Percentiles rank a stretch among this genome's conserved stretches.
These are phyloP conservation scores for Micromesistius poutassou DNA, from an alignment of 2,797 vertebrate genomes.

Conservation along the genomic window DNA sequence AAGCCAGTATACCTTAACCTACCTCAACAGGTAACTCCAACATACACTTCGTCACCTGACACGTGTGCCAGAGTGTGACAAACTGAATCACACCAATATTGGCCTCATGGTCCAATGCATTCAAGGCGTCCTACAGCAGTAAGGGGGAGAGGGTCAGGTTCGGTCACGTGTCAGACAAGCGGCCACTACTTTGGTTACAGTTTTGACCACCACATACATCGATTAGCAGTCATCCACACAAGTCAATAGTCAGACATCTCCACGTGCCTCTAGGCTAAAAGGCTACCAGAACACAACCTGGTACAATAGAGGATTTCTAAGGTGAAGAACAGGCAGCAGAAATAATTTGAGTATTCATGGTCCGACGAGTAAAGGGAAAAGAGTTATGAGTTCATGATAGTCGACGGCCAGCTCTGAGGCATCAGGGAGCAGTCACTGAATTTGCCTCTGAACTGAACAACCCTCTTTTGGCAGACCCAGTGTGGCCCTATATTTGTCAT, in stretches of 20 bases:
- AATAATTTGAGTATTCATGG: not conserved
- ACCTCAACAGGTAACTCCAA: not conserved
- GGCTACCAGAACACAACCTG: not conserved
- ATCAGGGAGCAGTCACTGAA: not conserved
- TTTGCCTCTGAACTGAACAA: not conserved
- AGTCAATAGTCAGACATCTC: not conserved
- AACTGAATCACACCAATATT: not conserved
- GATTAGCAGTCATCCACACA: not conserved
- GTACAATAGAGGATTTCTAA: not conserved
- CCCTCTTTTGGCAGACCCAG: not conserved
- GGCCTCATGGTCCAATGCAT: not conserved
- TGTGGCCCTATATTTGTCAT: not conserved
- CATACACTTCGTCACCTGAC: not conserved
- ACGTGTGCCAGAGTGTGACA: not conserved
- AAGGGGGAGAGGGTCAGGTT: not conserved
- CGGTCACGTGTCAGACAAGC: not conserved
- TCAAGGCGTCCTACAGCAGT: not conserved
- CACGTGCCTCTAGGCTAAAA: not conserved
- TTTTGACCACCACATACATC: not conserved
- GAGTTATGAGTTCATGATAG: not conserved
- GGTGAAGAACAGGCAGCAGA: not conserved
- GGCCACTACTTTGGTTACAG: not conserved
- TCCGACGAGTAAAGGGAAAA: not conserved
- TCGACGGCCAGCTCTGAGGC: not conserved
- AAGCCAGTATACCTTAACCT: not conserved